These are phyloP conservation scores for Nothoprocta pentlandii DNA, from an alignment of 2,113 vertebrate genomes.

Conservation along the genomic window DNA sequence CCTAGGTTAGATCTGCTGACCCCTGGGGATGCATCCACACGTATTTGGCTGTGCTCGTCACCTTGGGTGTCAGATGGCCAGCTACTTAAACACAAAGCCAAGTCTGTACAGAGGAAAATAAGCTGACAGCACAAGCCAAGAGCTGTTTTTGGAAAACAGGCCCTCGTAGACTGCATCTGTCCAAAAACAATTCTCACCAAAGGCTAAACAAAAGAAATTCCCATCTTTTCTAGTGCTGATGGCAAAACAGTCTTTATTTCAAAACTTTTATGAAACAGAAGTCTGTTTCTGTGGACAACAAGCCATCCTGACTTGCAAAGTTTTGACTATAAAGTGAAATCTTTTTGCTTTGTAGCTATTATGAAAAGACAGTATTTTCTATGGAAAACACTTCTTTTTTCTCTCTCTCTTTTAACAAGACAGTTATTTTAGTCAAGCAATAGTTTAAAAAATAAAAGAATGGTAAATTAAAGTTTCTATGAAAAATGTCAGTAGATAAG, in stretches of 20 bases:
- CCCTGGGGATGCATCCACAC: accelerated
- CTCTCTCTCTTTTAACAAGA: background rate
- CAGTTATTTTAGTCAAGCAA: background rate
- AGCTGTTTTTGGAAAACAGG: background rate
- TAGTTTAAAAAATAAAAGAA: background rate
- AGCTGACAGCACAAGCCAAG: background rate
- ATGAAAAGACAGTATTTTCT: background rate
- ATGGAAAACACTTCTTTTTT: background rate
- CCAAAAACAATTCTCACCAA: background rate
- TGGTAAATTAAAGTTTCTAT: background rate
- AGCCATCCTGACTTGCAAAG: background rate
- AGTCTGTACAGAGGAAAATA: background rate
- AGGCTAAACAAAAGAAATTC: constrained; percentile 27
- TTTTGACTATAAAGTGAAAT: constrained; percentile 17
- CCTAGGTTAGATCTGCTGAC: background rate
- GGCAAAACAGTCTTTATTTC: background rate
- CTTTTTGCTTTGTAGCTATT: background rate
- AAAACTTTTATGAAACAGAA: background rate
- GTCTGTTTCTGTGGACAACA: background rate
- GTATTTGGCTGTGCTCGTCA: background rate
- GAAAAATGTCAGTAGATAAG: background rate
- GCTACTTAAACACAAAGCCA: background rate
- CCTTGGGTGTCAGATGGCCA: background rate
- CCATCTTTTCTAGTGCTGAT: background rate
- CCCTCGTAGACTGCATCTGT: background rate